Conservation (phyloP, 2,797 vertebrate species). For the Phrynocephalus forsythii region DNA sequence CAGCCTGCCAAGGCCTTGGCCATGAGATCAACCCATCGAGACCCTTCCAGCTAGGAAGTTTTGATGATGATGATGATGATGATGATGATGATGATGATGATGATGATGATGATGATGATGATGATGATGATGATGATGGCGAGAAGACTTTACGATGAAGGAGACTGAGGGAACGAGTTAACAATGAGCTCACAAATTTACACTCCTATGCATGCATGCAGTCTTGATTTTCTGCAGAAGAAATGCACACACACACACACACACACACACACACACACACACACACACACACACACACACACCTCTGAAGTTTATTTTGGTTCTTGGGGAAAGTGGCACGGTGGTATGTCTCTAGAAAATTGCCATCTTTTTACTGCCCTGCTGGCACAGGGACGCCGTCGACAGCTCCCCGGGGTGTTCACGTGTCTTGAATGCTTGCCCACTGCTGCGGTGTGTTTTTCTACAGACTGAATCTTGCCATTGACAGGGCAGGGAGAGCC, state of each 20-base stretch:
- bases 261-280: conserved; percentile 6
- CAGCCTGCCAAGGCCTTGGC: too few species aligned
- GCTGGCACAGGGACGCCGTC: conserved; percentile 73
- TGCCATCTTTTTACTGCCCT: conserved; percentile 73
- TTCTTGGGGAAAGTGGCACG: conserved; percentile 72
- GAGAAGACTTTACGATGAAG: neutral
- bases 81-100: too few species aligned
- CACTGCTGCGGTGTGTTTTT: conserved; percentile 67
- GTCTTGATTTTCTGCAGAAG: neutral
- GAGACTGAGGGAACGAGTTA: conserved; percentile 59
- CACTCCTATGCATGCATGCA: neutral
- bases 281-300: conserved; percentile 23
- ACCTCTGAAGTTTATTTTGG: conserved; percentile 75
- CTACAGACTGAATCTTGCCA: conserved; percentile 64
- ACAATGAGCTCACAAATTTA: conserved; percentile 70
- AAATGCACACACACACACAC: conserved; percentile 4
- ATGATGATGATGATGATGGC: too few species aligned
- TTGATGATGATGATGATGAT: too few species aligned
- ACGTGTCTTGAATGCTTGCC: conserved; percentile 59
- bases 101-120: too few species aligned
- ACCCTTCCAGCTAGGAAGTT: too few species aligned
- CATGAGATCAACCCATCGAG: too few species aligned
- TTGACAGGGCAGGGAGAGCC: conserved; percentile 55
- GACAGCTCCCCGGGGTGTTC: conserved; percentile 67
- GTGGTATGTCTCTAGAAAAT: conserved; percentile 72